These are phyloP conservation scores for Panthera tigris DNA, from an alignment of 2,113 vertebrate species.

Conservation along the genomic window DNA sequence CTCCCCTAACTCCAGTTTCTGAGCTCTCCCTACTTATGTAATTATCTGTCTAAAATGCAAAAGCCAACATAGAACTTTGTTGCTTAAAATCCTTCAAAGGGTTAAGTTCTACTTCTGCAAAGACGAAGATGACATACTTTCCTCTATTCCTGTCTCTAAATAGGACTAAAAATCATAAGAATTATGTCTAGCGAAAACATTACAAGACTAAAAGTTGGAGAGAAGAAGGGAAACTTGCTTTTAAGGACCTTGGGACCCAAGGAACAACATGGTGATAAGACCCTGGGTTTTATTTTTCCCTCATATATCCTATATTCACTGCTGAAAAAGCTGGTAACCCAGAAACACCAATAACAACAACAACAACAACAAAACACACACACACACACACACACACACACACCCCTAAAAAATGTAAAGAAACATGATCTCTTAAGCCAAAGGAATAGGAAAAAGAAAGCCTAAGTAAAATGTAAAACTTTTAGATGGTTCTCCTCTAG, in stretches of 20 bases:
- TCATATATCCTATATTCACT: neutral
- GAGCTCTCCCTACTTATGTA: neutral
- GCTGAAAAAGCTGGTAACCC: neutral
- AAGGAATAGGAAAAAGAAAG: neutral
- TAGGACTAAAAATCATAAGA: neutral
- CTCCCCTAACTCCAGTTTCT: neutral
- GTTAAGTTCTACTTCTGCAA: neutral
- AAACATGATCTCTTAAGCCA: neutral
- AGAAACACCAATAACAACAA: neutral
- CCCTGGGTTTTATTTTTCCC: neutral
- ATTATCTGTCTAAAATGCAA: neutral
- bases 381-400: neutral
- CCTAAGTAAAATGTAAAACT: neutral
- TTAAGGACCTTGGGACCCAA: neutral
- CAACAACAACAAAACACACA: too few species aligned
- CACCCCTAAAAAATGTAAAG: neutral
- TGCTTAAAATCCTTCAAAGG: neutral
- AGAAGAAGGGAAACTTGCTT: neutral
- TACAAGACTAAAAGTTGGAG: neutral
- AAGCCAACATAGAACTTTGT: neutral
- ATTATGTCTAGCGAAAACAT: neutral
- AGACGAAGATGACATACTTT: neutral
- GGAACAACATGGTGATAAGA: neutral
- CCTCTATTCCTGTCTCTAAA: neutral
- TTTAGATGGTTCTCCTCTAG: neutral